Evolutionary conservation across 2,113 vertebrate genomes (phyloP).

Genomic region (Eupsittula cactorum): DNA sequence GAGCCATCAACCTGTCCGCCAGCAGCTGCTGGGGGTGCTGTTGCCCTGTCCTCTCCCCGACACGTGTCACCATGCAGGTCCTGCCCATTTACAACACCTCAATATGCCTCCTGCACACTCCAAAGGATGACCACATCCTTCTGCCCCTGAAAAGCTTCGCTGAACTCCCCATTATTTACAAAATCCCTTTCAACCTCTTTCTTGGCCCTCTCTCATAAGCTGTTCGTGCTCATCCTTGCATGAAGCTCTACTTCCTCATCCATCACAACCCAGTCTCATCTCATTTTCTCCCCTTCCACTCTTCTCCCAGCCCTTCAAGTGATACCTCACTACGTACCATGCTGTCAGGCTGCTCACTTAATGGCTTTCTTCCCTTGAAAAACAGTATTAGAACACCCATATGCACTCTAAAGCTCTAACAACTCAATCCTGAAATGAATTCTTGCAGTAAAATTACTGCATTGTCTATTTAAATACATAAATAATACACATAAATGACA

Average conservation of each 20-base stretch:
- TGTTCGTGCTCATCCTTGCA: neutral
- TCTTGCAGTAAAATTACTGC: neutral
- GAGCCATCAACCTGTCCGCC: neutral
- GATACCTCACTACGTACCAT: neutral
- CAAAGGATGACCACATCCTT: neutral
- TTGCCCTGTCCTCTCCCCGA: neutral
- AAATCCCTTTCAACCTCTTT: neutral
- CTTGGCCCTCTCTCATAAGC: neutral
- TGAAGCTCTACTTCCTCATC: neutral
- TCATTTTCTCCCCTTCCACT: neutral
- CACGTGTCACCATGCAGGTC: accelerated
- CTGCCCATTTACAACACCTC: neutral
- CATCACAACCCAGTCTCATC: neutral
- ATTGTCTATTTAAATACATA: neutral
- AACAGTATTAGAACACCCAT: neutral
- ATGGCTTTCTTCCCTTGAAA: neutral
- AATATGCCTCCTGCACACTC: neutral
- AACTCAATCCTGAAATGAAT: neutral
- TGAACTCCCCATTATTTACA: neutral
- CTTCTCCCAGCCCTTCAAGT: neutral
- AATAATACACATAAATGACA: neutral
- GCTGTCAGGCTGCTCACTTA: neutral
- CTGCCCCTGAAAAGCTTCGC: neutral
- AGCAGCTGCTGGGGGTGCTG: neutral
- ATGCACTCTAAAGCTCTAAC: neutral